Evolutionary conservation across 2,888 invertebrate species (phyloP).

Genomic region (Ennomos fuscantarius): DNA sequence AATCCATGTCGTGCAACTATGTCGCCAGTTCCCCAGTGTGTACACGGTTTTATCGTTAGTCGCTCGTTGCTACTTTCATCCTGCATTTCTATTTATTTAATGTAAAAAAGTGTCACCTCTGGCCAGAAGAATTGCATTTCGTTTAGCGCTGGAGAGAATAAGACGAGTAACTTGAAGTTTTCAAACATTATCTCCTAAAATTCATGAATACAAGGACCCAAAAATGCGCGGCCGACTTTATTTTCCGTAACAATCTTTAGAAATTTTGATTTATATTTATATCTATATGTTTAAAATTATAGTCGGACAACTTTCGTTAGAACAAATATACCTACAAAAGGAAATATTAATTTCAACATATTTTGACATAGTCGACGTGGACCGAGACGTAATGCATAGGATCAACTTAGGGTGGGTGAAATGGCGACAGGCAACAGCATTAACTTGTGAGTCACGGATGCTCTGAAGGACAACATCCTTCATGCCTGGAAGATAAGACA

Average conservation of each 20-base stretch:
- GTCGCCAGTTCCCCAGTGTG: slow-evolving; percentile 24
- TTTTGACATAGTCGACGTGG: too few species aligned
- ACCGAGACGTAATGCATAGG: too few species aligned
- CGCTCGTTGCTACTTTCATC: background rate
- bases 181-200: slow-evolving; percentile 2
- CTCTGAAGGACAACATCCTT: too few species aligned
- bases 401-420: too few species aligned
- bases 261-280: too few species aligned
- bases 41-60: slow-evolving; percentile 23
- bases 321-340: too few species aligned
- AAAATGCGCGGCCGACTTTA: background rate
- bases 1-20: slow-evolving; percentile 30
- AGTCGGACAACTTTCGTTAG: too few species aligned
- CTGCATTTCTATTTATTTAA: slow-evolving; percentile 9
- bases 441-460: too few species aligned
- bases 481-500: too few species aligned
- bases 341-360: too few species aligned
- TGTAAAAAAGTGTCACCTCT: slow-evolving; percentile 10
- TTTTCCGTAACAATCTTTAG: background rate
- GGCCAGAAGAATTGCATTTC: slow-evolving; percentile 4
- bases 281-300: too few species aligned
- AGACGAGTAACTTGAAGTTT: slow-evolving; percentile 7
- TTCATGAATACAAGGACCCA: background rate
- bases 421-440: too few species aligned
- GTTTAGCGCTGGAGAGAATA: slow-evolving; percentile 5